Base-by-base conservation (phyloP, 1,140 invertebrate species). In the Meteorus sp. region DNA sequence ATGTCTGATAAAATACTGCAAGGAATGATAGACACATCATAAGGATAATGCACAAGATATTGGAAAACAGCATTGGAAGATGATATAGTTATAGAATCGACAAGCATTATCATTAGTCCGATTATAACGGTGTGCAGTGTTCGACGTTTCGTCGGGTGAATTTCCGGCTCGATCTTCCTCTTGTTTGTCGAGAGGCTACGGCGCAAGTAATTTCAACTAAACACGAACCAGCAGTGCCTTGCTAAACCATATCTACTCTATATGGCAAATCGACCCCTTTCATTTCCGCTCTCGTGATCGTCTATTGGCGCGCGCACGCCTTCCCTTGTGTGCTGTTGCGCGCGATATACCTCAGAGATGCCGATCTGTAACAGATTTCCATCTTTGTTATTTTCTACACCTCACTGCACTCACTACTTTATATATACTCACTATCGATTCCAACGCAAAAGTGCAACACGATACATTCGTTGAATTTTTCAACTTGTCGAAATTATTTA, bases 81-180 rank as follows among this genome's bases (percentile, higher is more conserved):
- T n/a, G 33, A n/a, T n/a, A n/a, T 13, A 11, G 33, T 45, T 51
- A 35, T 39, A 55, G 37, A 51, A n/a, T n/a, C 29, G 37, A 60
- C 48, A 56, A 29, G 50, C 56, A 52, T 51, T 54, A 37, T 54
- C 51, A 53, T 62, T 47, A 39, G 55, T 45, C 27, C 35, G 51
- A 19, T 27, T 56, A 35, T 61, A 41, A 52, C 51, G 48, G 27
- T 61, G 54, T 58, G 56, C 57, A 47, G 63, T 35, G 9, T 35
- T 13, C 11, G 13, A n/a, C 3, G 33, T 11, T 62, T 29, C 35
- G 31, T 41, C 39, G 37, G 52, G 37, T 45, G 54, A 56, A 52
- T 69, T 69, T 71, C 67, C 65, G 61, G 56, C 56, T 70, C 44
- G 64, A 68, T 56, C 62, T 41, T 45, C 56, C 43, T 29, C 43